Evolutionary conservation across 2,797 vertebrate genomes (phyloP).

Genomic region (Malacoraja senta): DNA sequence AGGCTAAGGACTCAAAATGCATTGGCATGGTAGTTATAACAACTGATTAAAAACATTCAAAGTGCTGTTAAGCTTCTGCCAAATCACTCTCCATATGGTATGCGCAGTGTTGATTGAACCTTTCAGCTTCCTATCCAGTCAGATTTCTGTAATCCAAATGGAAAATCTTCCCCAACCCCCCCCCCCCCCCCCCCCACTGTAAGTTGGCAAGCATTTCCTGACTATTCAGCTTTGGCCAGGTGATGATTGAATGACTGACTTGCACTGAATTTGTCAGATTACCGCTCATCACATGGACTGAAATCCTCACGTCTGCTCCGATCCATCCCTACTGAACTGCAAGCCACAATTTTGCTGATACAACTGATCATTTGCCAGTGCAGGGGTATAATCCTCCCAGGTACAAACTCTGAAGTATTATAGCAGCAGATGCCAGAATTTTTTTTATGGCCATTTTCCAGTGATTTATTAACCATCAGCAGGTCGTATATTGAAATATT

Average conservation of each 20-base stretch:
- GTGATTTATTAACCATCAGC: neutral
- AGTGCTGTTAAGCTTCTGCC: neutral
- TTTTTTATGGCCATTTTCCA: neutral
- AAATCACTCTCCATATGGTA: neutral
- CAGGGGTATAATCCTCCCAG: neutral
- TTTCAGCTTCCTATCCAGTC: neutral
- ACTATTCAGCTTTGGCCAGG: neutral
- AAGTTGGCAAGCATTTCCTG: neutral
- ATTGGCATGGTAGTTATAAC: neutral
- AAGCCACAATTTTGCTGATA: slow-evolving; percentile 17
- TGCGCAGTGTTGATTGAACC: neutral
- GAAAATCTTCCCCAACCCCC: neutral
- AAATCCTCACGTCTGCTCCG: neutral
- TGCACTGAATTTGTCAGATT: neutral
- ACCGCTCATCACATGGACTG: neutral
- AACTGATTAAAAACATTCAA: neutral
- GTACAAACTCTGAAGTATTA: neutral
- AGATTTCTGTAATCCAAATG: neutral
- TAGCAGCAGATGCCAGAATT: neutral
- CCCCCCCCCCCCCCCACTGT: neutral
- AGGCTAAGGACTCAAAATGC: neutral
- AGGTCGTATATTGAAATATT: neutral
- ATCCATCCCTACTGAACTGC: neutral
- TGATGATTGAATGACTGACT: neutral
- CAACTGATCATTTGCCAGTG: neutral